phyloP scores from a whole-genome alignment of 2,888 invertebrate species.

The Zeuzera pyrina region DNA sequence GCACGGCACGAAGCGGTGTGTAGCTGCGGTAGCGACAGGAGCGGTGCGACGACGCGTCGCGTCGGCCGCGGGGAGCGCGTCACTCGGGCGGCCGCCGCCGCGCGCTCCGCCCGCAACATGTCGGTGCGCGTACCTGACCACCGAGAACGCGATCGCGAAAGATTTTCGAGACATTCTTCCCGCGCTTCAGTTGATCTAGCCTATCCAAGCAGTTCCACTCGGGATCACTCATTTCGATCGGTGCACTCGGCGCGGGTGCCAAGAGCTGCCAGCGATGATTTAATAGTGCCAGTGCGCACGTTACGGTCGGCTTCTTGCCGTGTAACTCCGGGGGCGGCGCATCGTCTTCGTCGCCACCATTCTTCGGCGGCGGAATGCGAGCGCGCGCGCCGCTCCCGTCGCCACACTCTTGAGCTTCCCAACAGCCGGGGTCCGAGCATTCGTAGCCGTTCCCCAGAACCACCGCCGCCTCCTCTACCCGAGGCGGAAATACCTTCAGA shows the following conservation, averaged over 20 bases:
- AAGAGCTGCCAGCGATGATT: constrained; percentile 59
- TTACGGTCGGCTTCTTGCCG: constrained; percentile 63
- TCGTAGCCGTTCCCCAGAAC: constrained; percentile 60
- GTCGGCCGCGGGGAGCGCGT: constrained; percentile 36
- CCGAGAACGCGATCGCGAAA: constrained; percentile 62
- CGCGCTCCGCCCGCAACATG: constrained; percentile 66
- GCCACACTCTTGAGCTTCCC: constrained; percentile 59
- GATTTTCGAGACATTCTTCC: constrained; percentile 65
- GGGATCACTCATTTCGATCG: constrained; percentile 62
- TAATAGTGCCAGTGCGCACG: constrained; percentile 65
- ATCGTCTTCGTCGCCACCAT: constrained; percentile 62
- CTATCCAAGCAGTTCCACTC: constrained; percentile 51
- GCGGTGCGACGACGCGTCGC: constrained; percentile 19
- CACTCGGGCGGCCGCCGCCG: constrained; percentile 68
- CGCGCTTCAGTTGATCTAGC: constrained; percentile 65
- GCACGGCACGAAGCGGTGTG: constrained; percentile 27
- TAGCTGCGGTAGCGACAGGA: constrained; percentile 15
- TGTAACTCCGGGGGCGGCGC: constrained; percentile 58
- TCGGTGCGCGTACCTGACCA: constrained; percentile 65
- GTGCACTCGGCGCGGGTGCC: constrained; percentile 64
- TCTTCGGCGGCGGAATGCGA: constrained; percentile 66
- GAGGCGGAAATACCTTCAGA: constrained; percentile 61
- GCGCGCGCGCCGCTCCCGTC: constrained; percentile 58
- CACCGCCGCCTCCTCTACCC: constrained; percentile 39
- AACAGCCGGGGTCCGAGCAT: constrained; percentile 61